Conservation (phyloP, 1,140 invertebrate species). For the Dolichoris vasculosae region DNA sequence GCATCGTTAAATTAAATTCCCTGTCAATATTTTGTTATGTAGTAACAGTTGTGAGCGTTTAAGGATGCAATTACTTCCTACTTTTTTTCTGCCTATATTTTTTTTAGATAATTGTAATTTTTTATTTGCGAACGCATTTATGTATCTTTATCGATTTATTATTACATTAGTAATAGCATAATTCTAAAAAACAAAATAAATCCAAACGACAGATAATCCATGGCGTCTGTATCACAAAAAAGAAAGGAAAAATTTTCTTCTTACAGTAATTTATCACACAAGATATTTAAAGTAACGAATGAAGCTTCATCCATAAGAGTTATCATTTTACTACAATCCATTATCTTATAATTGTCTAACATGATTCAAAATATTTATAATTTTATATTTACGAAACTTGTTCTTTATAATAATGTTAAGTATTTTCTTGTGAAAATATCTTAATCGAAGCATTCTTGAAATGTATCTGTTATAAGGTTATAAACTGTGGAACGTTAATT, state of each 20-base stretch:
- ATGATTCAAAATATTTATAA: neutral
- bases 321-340: neutral
- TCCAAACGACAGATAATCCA: neutral
- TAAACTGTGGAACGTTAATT: neutral
- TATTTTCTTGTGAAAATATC: neutral
- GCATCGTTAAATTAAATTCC: constrained; percentile 16
- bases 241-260: neutral
- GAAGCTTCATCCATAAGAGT: neutral
- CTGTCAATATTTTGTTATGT: neutral
- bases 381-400: neutral
- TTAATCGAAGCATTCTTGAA: constrained; percentile 4
- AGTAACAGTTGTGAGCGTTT: neutral
- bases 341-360: neutral
- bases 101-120: neutral
- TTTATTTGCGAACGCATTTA: no score
- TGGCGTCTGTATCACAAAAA: neutral
- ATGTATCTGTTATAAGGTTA: constrained; percentile 27
- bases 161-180: no score
- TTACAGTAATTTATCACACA: no score
- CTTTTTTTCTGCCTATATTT: neutral
- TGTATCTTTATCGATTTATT: no score
- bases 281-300: neutral
- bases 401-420: neutral
- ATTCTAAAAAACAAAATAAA: no score
- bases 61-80: constrained; percentile 24